Conservation (phyloP, 2,888 invertebrate genomes). For the Ennomos erosarius region DNA sequence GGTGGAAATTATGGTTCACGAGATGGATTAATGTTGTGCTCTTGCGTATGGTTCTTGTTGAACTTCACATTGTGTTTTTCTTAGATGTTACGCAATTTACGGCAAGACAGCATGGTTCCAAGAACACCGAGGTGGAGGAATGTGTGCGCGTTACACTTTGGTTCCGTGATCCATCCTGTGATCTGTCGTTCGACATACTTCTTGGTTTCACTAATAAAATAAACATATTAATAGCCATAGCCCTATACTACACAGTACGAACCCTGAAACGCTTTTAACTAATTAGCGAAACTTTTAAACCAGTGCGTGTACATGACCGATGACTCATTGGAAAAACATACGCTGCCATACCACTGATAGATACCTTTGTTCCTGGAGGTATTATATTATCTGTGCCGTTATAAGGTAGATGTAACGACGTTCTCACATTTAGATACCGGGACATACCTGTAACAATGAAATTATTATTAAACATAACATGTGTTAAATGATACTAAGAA, state of each 20-base stretch:
- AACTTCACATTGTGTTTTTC: no score
- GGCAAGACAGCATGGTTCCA: no score
- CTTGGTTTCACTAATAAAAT: not conserved
- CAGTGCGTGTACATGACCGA: slow-evolving; percentile 32
- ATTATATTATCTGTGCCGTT: no score
- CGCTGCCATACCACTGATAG: slow-evolving; percentile 17
- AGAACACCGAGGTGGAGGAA: no score
- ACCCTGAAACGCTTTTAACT: slow-evolving; percentile 26
- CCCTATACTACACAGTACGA: slow-evolving; percentile 12
- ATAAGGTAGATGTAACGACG: not conserved
- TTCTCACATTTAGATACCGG: not conserved
- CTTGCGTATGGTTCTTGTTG: no score
- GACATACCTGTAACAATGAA: slow-evolving; percentile 38
- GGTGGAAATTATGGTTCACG: no score
- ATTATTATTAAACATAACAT: slow-evolving; percentile 25
- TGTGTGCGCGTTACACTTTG: no score
- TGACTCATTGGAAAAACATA: slow-evolving; percentile 38
- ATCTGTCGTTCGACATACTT: no score
- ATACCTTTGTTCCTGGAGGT: not conserved
- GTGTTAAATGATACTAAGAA: not conserved
- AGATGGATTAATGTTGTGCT: no score
- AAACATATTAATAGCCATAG: slow-evolving; percentile 1
- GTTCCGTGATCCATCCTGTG: no score
- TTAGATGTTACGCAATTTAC: no score
- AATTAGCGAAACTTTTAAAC: slow-evolving; percentile 31